These are phyloP conservation scores for Chloroceryle aenea DNA, from an alignment of 2,113 vertebrate species.

Conservation along the genomic window DNA sequence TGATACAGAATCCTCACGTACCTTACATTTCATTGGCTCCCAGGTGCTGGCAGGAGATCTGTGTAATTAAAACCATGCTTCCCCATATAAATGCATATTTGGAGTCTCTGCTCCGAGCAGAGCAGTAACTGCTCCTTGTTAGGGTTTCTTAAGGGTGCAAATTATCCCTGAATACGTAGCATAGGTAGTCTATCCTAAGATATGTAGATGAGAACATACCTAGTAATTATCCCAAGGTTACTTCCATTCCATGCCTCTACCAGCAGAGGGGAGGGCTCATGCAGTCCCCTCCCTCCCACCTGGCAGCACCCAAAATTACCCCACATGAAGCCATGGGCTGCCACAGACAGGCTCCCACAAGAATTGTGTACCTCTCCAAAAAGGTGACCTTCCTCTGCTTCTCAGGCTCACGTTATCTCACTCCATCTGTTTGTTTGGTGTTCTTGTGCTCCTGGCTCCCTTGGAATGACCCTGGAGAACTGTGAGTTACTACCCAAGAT, in stretches of 20 bases:
- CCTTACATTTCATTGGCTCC: background rate
- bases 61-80: background rate
- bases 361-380: background rate
- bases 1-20: background rate
- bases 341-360: background rate
- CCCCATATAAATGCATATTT: background rate
- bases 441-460: background rate
- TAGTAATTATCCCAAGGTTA: background rate
- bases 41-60: background rate
- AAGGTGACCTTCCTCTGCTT: background rate
- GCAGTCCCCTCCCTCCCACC: background rate
- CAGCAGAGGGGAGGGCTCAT: background rate
- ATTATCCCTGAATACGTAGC: background rate
- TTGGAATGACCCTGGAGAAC: background rate
- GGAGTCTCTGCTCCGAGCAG: background rate
- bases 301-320: background rate
- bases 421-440: background rate
- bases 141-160: background rate
- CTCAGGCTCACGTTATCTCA: background rate
- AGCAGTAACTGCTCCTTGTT: background rate
- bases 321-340: background rate
- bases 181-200: background rate
- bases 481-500: background rate
- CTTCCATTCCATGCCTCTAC: background rate
- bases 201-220: background rate